A percentile compares a stretch with the other conserved stretches of the same genome.
These are phyloP conservation scores for Tachystola acroxantha DNA, from an alignment of 2,888 invertebrate genomes.

Conservation along the genomic window DNA sequence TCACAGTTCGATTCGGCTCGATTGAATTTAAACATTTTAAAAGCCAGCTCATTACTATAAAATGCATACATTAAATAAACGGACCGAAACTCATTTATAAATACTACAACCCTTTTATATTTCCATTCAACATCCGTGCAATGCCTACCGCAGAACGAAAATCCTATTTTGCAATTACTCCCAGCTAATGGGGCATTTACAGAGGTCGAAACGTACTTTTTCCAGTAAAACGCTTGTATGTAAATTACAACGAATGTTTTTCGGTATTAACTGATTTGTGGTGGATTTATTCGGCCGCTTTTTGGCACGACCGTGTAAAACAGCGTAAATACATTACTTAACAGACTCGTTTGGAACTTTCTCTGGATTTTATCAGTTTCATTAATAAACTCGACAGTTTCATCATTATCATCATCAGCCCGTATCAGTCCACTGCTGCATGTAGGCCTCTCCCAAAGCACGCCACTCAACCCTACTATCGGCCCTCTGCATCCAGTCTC, in stretches of 20 bases:
- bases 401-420: too few relatives aligned
- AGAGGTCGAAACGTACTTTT: conserved; percentile 36
- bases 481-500: too few relatives aligned
- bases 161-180: conserved; percentile 37
- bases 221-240: conserved; percentile 30
- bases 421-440: too few relatives aligned
- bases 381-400: too few relatives aligned
- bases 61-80: too few relatives aligned
- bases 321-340: conserved; percentile 9
- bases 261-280: conserved; percentile 30
- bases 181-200: conserved; percentile 34
- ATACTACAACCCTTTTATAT: too few relatives aligned
- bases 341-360: conserved; percentile 1
- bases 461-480: too few relatives aligned
- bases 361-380: not conserved
- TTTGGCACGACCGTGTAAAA: conserved; percentile 12
- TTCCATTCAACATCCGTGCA: conserved; percentile 14
- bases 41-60: too few relatives aligned
- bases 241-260: conserved; percentile 31
- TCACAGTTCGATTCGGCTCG: too few relatives aligned
- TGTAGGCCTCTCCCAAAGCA: too few relatives aligned
- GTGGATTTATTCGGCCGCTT: conserved; percentile 18
- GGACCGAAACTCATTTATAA: too few relatives aligned
- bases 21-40: too few relatives aligned
- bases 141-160: conserved; percentile 20